phyloP scores from a whole-genome alignment of 2,113 vertebrate species.

The Poecilia latipinna region DNA sequence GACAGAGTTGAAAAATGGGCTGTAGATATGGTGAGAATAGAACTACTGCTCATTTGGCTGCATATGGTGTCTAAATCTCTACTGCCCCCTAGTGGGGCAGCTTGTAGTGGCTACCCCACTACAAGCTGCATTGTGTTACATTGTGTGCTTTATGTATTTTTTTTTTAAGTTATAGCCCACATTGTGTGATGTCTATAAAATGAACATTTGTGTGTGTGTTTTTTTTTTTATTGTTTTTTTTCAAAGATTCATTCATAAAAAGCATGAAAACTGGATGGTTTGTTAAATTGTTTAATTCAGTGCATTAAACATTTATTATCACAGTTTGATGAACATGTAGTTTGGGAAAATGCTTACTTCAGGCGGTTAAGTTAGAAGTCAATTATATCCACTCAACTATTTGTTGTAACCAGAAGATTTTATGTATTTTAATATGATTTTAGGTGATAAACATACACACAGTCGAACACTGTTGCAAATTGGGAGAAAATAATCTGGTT shows the following conservation, averaged over 20 bases:
- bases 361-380: neutral
- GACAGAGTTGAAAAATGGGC: conserved; percentile 75
- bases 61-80: conserved; percentile 77
- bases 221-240: neutral
- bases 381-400: neutral
- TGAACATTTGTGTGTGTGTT: neutral
- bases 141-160: neutral
- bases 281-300: neutral
- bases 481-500: no score
- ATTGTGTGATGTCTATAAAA: neutral
- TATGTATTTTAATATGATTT: neutral
- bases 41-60: conserved; percentile 28
- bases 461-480: no score
- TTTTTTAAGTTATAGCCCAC: no score
- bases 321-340: neutral
- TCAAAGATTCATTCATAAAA: neutral
- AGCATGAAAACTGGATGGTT: neutral
- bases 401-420: neutral
- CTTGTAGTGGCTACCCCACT: neutral
- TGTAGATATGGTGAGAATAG: conserved; percentile 49
- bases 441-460: no score
- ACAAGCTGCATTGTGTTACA: neutral
- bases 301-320: neutral
- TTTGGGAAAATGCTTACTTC: neutral
- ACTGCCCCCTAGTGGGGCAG: conserved; percentile 89